These are phyloP conservation scores for Phalera bucephala DNA, from an alignment of 2,888 invertebrate species.

Conservation along the genomic window DNA sequence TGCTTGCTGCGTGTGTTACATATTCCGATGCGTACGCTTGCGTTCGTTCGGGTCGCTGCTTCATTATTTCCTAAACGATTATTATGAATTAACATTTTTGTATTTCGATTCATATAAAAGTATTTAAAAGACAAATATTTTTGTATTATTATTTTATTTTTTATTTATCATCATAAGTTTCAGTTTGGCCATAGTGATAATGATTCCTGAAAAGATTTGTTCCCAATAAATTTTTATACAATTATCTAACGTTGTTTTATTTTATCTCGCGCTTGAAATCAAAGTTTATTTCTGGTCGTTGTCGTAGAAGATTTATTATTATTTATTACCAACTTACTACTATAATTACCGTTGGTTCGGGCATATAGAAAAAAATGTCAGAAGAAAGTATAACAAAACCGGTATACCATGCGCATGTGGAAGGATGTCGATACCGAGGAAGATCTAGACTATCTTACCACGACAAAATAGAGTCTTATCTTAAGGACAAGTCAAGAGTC, in stretches of 20 bases:
- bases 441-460: too few species aligned
- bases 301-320: too few species aligned
- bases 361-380: too few species aligned
- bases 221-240: constrained; percentile 69
- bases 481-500: too few species aligned
- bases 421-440: too few species aligned
- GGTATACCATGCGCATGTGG: too few species aligned
- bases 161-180: constrained; percentile 52
- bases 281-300: too few species aligned
- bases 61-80: constrained; percentile 27
- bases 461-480: too few species aligned
- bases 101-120: constrained; percentile 20
- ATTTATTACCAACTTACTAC: too few species aligned
- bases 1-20: constrained; percentile 19
- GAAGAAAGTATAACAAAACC: too few species aligned
- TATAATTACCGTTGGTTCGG: too few species aligned
- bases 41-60: constrained; percentile 25
- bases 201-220: constrained; percentile 51
- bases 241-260: constrained; percentile 43
- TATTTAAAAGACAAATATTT: constrained; percentile 73
- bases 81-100: constrained; percentile 22
- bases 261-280: too few species aligned
- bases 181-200: constrained; percentile 50
- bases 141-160: constrained; percentile 69
- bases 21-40: constrained; percentile 28